Evolutionary conservation across 2,113 vertebrate genomes (phyloP).

Genomic region (Saccopteryx bilineata): DNA sequence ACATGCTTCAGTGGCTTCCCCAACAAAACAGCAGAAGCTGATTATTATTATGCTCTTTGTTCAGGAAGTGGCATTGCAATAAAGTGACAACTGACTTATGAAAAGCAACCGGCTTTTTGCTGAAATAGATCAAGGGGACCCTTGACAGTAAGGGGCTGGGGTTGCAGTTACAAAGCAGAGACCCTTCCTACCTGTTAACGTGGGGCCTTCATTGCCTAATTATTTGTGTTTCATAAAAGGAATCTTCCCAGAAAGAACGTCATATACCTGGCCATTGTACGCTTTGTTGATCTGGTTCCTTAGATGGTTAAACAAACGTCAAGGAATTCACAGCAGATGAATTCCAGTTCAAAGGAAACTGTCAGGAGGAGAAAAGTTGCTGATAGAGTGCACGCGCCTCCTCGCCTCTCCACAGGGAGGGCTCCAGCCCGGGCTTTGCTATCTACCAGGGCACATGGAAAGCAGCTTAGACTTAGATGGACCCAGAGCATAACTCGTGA

Average conservation of each 20-base stretch:
- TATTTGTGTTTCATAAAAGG: conserved; percentile 47
- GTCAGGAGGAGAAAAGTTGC: neutral
- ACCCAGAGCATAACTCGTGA: neutral
- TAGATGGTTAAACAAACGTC: conserved; percentile 40
- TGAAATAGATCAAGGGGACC: neutral
- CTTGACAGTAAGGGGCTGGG: neutral
- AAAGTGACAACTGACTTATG: conserved; percentile 39
- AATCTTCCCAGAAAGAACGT: neutral
- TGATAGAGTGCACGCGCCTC: neutral
- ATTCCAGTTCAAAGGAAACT: neutral
- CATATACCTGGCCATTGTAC: neutral
- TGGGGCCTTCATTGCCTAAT: neutral
- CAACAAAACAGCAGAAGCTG: neutral
- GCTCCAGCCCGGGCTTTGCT: neutral
- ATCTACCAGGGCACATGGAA: neutral
- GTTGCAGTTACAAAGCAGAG: neutral
- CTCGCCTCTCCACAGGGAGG: neutral
- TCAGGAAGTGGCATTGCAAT: conserved; percentile 23
- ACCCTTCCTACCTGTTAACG: neutral
- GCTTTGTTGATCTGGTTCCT: conserved; percentile 38
- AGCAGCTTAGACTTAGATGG: neutral
- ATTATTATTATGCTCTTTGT: conserved; percentile 33
- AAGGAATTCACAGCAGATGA: conserved; percentile 24
- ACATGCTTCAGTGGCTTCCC: neutral
- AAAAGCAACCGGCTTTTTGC: conserved; percentile 45